These are phyloP conservation scores for Phragmatobia fuliginosa DNA, from an alignment of 2,888 invertebrate genomes.

Conservation along the genomic window DNA sequence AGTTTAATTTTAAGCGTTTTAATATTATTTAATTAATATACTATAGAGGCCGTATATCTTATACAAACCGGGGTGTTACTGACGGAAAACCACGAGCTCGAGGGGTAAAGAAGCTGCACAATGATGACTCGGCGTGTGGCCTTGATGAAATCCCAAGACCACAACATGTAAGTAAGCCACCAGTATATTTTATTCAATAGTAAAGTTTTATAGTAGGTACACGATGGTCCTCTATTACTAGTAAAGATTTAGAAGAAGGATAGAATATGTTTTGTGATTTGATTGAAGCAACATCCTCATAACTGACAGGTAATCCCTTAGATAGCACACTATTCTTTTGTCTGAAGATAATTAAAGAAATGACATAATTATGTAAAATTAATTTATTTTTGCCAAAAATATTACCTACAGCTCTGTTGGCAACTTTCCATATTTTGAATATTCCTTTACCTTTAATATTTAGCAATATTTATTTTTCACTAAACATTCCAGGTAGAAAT, in stretches of 20 bases:
- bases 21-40: neutral
- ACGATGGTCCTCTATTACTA: neutral
- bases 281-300: neutral
- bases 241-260: neutral
- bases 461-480: neutral
- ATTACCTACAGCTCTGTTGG: neutral
- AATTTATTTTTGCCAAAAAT: neutral
- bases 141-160: conserved; percentile 76
- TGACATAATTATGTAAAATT: neutral
- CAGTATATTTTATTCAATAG: neutral
- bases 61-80: conserved; percentile 41
- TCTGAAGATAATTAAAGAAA: neutral
- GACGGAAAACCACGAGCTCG: conserved; percentile 70
- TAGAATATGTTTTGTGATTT: neutral
- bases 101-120: conserved; percentile 55
- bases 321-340: too few species aligned
- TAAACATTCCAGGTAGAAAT: conserved; percentile 63
- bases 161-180: conserved; percentile 66
- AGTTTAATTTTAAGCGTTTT: neutral
- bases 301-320: neutral
- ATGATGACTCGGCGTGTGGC: conserved; percentile 71
- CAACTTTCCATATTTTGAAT: neutral
- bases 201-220: neutral
- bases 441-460: neutral
- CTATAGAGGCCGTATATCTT: conserved; percentile 5